A percentile compares a stretch with the other conserved stretches of the same genome.
phyloP scores from a whole-genome alignment of 2,888 invertebrate genomes.

The Atethmia centrago region DNA sequence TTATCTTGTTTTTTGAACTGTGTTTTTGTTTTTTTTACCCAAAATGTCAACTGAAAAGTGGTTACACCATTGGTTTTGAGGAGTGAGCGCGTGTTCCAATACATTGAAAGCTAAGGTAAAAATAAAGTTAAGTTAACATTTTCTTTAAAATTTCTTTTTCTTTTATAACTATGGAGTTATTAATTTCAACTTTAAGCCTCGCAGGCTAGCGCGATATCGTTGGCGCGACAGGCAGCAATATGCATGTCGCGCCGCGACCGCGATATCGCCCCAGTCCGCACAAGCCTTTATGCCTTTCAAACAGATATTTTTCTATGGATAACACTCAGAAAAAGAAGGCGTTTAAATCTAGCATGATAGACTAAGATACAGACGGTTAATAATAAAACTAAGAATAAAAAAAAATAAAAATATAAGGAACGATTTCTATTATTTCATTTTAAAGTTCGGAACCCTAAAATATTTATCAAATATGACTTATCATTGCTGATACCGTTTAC shows the following conservation, averaged over 20 bases:
- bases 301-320: neutral
- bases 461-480: conserved; percentile 5
- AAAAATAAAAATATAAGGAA: neutral
- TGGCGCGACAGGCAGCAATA: no score
- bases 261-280: no score
- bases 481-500: neutral
- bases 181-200: neutral
- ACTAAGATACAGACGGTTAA: neutral
- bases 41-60: neutral
- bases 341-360: neutral
- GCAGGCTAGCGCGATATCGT: no score
- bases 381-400: neutral
- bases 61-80: neutral
- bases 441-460: neutral
- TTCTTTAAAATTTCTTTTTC: no score
- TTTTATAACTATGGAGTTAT: neutral
- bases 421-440: neutral
- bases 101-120: neutral
- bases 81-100: neutral
- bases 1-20: neutral
- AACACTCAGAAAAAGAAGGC: neutral
- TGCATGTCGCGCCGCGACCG: no score
- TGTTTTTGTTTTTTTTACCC: neutral
- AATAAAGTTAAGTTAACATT: neutral
- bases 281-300: neutral